Evolutionary conservation across 2,888 invertebrate species (phyloP), one percentile per base, ranked within the genome.

Genomic region (Eledona agricola): DNA sequence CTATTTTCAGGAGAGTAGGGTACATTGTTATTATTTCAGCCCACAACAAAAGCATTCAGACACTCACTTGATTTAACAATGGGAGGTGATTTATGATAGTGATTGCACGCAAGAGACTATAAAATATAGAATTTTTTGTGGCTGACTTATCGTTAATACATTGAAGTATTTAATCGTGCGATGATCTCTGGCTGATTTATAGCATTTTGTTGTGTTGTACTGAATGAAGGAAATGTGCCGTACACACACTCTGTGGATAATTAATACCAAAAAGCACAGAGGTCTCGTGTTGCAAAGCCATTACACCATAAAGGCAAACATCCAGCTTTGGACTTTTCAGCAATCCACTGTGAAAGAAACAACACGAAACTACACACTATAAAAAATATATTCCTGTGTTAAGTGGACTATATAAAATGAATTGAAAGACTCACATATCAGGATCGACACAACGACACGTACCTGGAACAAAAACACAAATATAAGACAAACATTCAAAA

Each of bases 11-110:
- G 6, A 37, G 15, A 12, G 25, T 12, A 9, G 25, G 15, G 13
- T 42, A 42, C 42, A 42, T 29, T 20, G 42, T 42, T 31, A 42
- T 42, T 42, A 42, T 42, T 42, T 31, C 42, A 19, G 20, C 29
- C 29, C 12, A 40, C 40, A 40, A 28, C 40, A 28, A 25, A n/a
- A 28, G 40, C 40, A 28, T 40, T 40, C 28, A 40, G 15, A 9
- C 28, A 40, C 25, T 26, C 42, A 31, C 13, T 42, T 42, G 20
- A 29, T 42, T 42, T 42, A 42, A 42, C 42, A 42, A 42, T 42
- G 31, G 29, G 42, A 29, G 6, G 19, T 42, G 42, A 42, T 42
- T 42, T 42, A 42, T 31, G 42, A 11, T 11, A 22, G 10, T 22
- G 20, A 42, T 19, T 28, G 28, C 42, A 42, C 42, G 42, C 42